A percentile compares a stretch with the other conserved stretches of the same genome.
Conservation (phyloP, 2,113 vertebrate species). For the Tetraodon nigroviridis region DNA sequence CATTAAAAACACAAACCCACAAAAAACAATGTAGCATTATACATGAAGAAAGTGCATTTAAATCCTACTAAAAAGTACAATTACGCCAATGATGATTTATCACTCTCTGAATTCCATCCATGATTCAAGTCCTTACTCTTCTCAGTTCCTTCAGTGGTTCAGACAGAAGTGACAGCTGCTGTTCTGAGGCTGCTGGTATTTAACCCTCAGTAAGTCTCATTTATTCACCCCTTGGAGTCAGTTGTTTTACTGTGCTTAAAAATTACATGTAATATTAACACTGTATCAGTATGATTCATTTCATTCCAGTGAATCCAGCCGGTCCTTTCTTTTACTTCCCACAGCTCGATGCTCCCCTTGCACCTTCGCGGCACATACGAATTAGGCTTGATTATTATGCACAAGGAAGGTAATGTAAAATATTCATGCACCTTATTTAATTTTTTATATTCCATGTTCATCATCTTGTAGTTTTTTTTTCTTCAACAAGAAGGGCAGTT, state of each 20-base stretch:
- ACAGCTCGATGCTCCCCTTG: background rate
- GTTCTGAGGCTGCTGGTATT: slow-evolving; percentile 10
- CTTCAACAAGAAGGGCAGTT: slow-evolving; percentile 2
- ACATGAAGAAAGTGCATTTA: no score
- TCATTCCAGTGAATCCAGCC: background rate
- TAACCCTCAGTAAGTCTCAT: background rate
- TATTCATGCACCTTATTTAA: slow-evolving; percentile 22
- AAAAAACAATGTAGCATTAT: no score
- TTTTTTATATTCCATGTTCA: slow-evolving; percentile 25
- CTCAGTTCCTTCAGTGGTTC: background rate
- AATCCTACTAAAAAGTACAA: background rate
- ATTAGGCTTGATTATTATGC: slow-evolving; percentile 4
- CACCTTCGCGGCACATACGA: background rate
- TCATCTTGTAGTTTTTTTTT: slow-evolving; percentile 10
- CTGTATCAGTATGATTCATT: background rate
- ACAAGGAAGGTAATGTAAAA: slow-evolving; percentile 11
- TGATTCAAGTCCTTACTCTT: background rate
- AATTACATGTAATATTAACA: background rate
- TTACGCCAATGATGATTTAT: background rate
- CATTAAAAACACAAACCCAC: no score
- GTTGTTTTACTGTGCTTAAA: background rate
- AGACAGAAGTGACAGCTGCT: background rate
- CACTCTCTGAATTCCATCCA: background rate
- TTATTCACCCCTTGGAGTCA: background rate
- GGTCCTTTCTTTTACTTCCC: background rate